A percentile compares a stretch with the other conserved stretches of the same genome.
Evolutionary conservation across 2,888 invertebrate species (phyloP).

Genomic region (Himalopsyche japonica): DNA sequence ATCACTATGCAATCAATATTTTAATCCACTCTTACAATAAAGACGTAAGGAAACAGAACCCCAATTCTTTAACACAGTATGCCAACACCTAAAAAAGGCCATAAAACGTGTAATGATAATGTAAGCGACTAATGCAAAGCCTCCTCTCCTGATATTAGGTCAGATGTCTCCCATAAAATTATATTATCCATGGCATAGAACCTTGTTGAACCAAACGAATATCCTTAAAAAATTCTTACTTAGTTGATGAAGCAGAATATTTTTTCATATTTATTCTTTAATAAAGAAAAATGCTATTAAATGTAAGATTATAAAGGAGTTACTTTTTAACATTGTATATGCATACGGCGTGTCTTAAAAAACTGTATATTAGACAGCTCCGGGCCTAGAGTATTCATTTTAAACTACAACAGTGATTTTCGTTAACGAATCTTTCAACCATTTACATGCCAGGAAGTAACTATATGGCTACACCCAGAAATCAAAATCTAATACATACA

Average conservation of each 20-base stretch:
- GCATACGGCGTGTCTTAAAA: too few relatives aligned
- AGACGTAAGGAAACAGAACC: not conserved
- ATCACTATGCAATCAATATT: not conserved
- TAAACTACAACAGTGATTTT: too few relatives aligned
- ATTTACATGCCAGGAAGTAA: too few relatives aligned
- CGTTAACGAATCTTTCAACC: too few relatives aligned
- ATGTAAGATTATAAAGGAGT: too few relatives aligned
- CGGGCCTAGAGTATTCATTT: too few relatives aligned
- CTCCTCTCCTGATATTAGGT: conserved; percentile 14
- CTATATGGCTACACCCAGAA: too few relatives aligned
- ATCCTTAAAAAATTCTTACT: not conserved
- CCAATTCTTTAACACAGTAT: not conserved
- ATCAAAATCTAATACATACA: too few relatives aligned
- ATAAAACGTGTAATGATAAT: conserved; percentile 14
- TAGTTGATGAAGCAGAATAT: not conserved
- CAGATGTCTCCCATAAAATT: conserved; percentile 14
- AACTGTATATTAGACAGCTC: too few relatives aligned
- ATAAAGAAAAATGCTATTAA: too few relatives aligned
- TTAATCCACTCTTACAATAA: not conserved
- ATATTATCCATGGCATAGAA: conserved; percentile 7
- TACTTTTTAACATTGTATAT: too few relatives aligned
- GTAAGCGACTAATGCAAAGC: conserved; percentile 7
- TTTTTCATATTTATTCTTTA: not conserved
- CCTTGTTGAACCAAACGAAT: not conserved
- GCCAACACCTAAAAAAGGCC: not conserved